Evolutionary conservation across 2,888 invertebrate genomes (phyloP).

Genomic region (Psococerastis gibbosa): DNA sequence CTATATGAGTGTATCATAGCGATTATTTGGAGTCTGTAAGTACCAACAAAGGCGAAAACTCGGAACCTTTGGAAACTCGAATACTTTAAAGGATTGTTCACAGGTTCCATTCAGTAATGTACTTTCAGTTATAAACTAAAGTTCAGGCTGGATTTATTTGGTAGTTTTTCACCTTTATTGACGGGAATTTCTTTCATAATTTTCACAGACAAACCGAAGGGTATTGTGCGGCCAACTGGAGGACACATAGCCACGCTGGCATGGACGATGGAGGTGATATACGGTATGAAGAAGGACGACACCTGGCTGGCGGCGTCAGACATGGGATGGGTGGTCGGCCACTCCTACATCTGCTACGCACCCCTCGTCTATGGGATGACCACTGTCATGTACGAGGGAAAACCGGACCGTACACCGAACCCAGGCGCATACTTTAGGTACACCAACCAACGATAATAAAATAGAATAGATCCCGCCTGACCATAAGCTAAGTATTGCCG

Average conservation of each 20-base stretch:
- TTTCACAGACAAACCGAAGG: conserved; percentile 51
- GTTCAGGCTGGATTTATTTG: no score
- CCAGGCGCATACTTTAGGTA: conserved; percentile 80
- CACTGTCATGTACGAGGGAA: conserved; percentile 75
- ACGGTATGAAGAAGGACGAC: conserved; percentile 56
- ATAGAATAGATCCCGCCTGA: no score
- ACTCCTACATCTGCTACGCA: conserved; percentile 86
- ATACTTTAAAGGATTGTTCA: no score
- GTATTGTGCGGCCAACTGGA: conserved; percentile 71
- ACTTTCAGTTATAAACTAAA: no score
- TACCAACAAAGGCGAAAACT: no score
- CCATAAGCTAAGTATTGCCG: no score
- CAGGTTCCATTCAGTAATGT: no score
- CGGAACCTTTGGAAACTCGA: no score
- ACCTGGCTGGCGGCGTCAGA: conserved; percentile 87
- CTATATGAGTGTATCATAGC: no score
- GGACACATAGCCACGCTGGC: conserved; percentile 70
- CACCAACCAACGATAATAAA: neutral
- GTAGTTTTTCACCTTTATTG: no score
- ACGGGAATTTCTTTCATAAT: no score
- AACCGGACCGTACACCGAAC: conserved; percentile 87
- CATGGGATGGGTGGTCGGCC: conserved; percentile 85
- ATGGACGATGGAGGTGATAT: conserved; percentile 68
- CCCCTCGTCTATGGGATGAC: conserved; percentile 68
- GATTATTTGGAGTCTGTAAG: no score